Conservation (phyloP, 37 sponge, comb jelly and placozoan species). For the Geodia barretti region DNA sequence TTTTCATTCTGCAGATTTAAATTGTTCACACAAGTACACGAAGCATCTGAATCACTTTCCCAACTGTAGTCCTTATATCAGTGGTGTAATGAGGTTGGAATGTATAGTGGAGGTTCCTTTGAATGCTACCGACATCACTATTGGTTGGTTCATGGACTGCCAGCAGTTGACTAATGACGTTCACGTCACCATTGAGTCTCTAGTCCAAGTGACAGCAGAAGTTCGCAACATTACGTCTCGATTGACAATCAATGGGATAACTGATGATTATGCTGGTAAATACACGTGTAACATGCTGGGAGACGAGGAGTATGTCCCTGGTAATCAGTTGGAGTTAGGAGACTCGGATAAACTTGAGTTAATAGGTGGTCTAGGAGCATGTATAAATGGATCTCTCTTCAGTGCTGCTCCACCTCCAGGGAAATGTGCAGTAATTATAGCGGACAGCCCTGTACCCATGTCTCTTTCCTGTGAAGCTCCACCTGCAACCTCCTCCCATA, state of each 20-base stretch:
- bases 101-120: not conserved
- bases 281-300: not conserved
- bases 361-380: not conserved
- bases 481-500: not conserved
- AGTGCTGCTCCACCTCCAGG: not conserved
- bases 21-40: constrained; percentile 3
- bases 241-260: not conserved
- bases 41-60: not conserved
- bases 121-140: not conserved
- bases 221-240: not conserved
- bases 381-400: not conserved
- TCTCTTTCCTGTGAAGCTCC: not conserved
- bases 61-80: not conserved
- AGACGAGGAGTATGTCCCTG: not conserved
- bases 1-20: not conserved
- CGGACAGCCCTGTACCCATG: not conserved
- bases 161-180: not conserved
- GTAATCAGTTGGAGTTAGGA: not conserved
- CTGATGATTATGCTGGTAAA: not conserved
- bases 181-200: not conserved
- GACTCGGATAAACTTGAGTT: not conserved
- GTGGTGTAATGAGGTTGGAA: not conserved
- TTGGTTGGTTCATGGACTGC: not conserved
- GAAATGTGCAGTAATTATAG: not conserved
- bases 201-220: not conserved